A percentile compares a stretch with the other conserved stretches of the same genome.
These are phyloP conservation scores for Marronus borbonicus DNA, from an alignment of 2,888 invertebrate genomes.

Conservation along the genomic window DNA sequence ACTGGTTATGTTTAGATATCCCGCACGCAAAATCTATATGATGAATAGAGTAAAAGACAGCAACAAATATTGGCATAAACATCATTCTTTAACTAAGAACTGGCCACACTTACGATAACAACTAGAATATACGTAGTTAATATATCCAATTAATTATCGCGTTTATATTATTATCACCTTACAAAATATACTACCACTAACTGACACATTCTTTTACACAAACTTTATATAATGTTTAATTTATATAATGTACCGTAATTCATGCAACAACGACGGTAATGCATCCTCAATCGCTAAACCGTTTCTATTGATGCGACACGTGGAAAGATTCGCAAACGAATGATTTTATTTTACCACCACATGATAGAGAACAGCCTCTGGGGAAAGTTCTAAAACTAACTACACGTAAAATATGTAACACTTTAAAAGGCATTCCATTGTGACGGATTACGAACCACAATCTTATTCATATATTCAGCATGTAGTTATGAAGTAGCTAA, in stretches of 20 bases:
- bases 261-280: background rate
- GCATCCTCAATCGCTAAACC: background rate
- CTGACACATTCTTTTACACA: slow-evolving; percentile 20
- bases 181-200: too few relatives aligned
- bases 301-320: slow-evolving; percentile 21
- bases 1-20: too few relatives aligned
- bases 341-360: slow-evolving; percentile 20
- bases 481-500: background rate
- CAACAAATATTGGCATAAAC: too few relatives aligned
- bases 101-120: too few relatives aligned
- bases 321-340: slow-evolving; percentile 14
- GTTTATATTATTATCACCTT: too few relatives aligned
- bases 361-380: slow-evolving; percentile 12
- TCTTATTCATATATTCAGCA: slow-evolving; percentile 1
- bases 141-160: too few relatives aligned
- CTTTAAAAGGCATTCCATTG: slow-evolving; percentile 39
- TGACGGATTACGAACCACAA: slow-evolving; percentile 15
- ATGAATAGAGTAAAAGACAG: too few relatives aligned
- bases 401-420: slow-evolving; percentile 44
- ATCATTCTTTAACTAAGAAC: too few relatives aligned
- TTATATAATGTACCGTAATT: background rate
- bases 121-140: too few relatives aligned
- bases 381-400: slow-evolving; percentile 33
- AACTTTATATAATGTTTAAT: slow-evolving; percentile 21
- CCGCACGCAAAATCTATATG: too few relatives aligned